Conservation (phyloP, 1,140 invertebrate genomes). For the Rhagoletis pomonella region DNA sequence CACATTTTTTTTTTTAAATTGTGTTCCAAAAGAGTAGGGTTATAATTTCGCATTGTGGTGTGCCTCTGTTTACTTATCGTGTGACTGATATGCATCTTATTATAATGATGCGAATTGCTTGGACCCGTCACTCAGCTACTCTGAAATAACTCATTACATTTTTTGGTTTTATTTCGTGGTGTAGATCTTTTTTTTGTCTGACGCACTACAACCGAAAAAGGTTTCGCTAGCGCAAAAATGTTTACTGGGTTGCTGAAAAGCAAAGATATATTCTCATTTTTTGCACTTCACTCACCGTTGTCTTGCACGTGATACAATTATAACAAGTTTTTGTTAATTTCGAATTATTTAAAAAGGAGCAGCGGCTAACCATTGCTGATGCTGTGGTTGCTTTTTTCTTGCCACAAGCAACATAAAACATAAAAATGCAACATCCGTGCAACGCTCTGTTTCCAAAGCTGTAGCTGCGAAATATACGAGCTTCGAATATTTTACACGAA, state of each 20-base stretch:
- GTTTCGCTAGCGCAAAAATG: background rate
- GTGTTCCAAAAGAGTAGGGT: too few species aligned
- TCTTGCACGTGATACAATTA: slow-evolving; percentile 71
- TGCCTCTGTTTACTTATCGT: too few species aligned
- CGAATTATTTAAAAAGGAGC: slow-evolving; percentile 56
- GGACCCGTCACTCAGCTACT: too few species aligned
- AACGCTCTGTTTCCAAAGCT: background rate
- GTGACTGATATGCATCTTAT: too few species aligned
- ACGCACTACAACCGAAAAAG: too few species aligned
- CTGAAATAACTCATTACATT: too few species aligned
- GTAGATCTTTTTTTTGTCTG: too few species aligned
- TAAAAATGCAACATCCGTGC: slow-evolving; percentile 53
- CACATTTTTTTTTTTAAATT: too few species aligned
- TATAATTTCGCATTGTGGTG: too few species aligned
- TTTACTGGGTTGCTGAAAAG: background rate
- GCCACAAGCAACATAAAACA: slow-evolving; percentile 1
- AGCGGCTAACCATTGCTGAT: background rate
- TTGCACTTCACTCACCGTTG: background rate
- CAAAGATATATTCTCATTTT: background rate
- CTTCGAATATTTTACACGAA: slow-evolving; percentile 61
- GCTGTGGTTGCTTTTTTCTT: slow-evolving; percentile 31
- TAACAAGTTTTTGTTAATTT: slow-evolving; percentile 64
- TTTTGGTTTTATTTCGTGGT: too few species aligned
- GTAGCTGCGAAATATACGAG: slow-evolving; percentile 63
- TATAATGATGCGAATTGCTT: too few species aligned